Evolutionary conservation across 2,888 invertebrate genomes (phyloP).

Genomic region (Acanthopleura granulata): DNA sequence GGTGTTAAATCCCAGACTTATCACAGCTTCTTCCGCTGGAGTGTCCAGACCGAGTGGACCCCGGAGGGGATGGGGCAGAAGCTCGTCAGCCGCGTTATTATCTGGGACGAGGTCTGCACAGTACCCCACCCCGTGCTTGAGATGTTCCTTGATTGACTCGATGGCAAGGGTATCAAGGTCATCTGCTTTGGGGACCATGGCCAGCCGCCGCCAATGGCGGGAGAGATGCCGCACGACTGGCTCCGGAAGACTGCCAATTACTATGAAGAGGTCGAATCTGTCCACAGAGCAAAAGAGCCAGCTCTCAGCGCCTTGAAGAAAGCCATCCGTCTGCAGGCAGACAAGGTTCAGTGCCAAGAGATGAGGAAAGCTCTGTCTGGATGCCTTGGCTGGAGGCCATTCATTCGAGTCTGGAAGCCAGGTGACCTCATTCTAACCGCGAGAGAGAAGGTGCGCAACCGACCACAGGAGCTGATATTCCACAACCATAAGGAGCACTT

Average conservation of each 20-base stretch:
- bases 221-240: no score
- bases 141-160: background rate
- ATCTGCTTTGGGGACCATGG: conserved; percentile 24
- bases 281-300: background rate
- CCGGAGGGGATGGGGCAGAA: conserved; percentile 22
- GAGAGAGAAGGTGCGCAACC: no score
- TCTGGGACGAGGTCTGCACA: no score
- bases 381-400: background rate
- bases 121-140: no score
- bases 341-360: conserved; percentile 14
- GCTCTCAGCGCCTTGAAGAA: background rate
- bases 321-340: conserved; percentile 7
- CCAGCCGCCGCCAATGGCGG: conserved; percentile 24
- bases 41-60: conserved; percentile 1
- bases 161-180: conserved; percentile 7
- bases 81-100: no score
- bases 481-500: background rate
- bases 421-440: no score
- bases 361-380: conserved; percentile 1
- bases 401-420: background rate
- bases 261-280: conserved; percentile 19
- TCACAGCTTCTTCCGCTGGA: no score
- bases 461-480: conserved; percentile 8
- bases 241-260: no score
- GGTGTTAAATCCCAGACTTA: no score